Conservation (phyloP, 2,888 invertebrate genomes). For the Hydroisotoma schaefferi region DNA sequence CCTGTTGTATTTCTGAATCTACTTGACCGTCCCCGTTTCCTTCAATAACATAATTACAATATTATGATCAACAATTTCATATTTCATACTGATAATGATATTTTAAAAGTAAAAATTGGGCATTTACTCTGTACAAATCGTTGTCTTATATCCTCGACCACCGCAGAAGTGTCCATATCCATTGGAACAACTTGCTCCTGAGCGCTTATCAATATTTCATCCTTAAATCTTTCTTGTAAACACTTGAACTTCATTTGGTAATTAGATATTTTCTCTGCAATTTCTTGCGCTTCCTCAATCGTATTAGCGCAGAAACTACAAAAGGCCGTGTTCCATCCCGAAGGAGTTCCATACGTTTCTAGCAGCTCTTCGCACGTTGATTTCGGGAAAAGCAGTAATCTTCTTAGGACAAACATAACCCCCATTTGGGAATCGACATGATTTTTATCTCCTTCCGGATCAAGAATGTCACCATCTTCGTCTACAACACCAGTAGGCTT, state of each 20-base stretch:
- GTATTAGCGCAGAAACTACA: slow-evolving; percentile 5
- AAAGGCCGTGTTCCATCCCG: background rate
- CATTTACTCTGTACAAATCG: background rate
- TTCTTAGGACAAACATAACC: slow-evolving; percentile 10
- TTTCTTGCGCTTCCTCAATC: slow-evolving; percentile 3
- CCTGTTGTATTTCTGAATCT: background rate
- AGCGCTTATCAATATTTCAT: background rate
- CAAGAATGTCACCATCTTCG: background rate
- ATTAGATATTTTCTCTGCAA: slow-evolving; percentile 2
- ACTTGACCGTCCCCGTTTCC: background rate
- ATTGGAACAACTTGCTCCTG: background rate
- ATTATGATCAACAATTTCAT: background rate
- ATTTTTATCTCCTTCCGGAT: background rate
- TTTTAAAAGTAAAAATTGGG: no score
- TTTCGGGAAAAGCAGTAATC: slow-evolving; percentile 4
- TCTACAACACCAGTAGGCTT: no score
- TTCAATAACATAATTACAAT: background rate
- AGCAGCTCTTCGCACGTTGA: slow-evolving; percentile 5
- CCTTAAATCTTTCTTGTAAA: background rate
- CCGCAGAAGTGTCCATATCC: background rate
- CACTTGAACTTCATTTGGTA: slow-evolving; percentile 4
- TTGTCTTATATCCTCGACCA: background rate
- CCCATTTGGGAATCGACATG: background rate
- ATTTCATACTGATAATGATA: no score
- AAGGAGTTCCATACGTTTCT: slow-evolving; percentile 3